Conservation (phyloP, 1,140 invertebrate species). For the Scaptomyza montana region DNA sequence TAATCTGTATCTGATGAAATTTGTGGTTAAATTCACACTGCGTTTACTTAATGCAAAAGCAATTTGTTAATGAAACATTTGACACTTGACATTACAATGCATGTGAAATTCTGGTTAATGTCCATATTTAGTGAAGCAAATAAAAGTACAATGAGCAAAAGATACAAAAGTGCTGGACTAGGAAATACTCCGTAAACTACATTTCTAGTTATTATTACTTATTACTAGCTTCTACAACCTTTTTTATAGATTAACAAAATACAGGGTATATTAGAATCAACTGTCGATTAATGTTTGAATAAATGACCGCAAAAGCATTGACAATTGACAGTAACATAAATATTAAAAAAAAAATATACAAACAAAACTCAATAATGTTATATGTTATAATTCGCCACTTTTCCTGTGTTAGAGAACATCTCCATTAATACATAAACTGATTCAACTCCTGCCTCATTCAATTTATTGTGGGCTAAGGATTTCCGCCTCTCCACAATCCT, state of each 20-base stretch:
- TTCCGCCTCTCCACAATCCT: too few relatives aligned
- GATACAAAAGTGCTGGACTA: background rate
- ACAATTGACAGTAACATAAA: slow-evolving; percentile 11
- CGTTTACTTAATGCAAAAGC: background rate
- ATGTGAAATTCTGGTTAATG: slow-evolving; percentile 1
- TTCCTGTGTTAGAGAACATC: background rate
- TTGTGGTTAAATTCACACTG: background rate
- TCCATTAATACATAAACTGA: slow-evolving; percentile 32
- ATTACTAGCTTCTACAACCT: too few relatives aligned
- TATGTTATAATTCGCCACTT: background rate
- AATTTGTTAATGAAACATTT: background rate
- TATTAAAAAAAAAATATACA: background rate
- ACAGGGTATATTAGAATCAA: background rate
- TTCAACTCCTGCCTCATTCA: background rate
- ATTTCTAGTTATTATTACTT: too few relatives aligned
- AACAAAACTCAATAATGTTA: background rate
- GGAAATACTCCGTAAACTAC: too few relatives aligned
- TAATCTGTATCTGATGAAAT: background rate
- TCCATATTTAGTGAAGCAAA: slow-evolving; percentile 4
- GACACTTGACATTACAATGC: background rate
- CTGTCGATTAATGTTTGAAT: slow-evolving; percentile 1
- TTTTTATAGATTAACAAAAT: too few relatives aligned
- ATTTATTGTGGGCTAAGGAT: background rate
- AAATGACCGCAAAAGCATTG: slow-evolving; percentile 33
- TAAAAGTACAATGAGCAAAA: background rate